Evolutionary conservation across 1,140 invertebrate species (phyloP).

Genomic region (Episyrphus balteatus): DNA sequence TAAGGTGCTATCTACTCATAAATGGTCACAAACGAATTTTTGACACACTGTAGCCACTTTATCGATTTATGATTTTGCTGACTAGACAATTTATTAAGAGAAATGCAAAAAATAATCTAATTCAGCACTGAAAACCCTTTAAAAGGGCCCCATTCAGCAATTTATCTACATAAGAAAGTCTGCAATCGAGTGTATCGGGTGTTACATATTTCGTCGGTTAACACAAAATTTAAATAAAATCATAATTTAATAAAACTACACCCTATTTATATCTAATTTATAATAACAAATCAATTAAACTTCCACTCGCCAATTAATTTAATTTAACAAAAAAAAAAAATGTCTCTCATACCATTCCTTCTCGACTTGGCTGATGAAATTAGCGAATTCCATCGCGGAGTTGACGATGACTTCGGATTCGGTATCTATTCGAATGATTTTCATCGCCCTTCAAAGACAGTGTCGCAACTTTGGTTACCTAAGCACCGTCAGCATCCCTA

Average conservation of each 20-base stretch:
- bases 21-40: no score
- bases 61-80: no score
- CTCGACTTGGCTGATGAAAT: conserved; percentile 33
- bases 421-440: conserved; percentile 27
- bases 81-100: not conserved
- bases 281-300: not conserved
- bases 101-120: conserved; percentile 16
- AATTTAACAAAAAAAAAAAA: conserved; percentile 5
- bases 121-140: conserved; percentile 33
- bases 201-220: conserved; percentile 4
- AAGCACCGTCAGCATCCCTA: conserved; percentile 9
- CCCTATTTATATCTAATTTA: not conserved
- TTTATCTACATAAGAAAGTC: conserved; percentile 29
- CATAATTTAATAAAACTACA: not conserved
- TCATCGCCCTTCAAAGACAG: conserved; percentile 13
- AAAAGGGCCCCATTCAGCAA: conserved; percentile 34
- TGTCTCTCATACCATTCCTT: conserved; percentile 34
- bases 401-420: conserved; percentile 24
- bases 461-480: not conserved
- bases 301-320: not conserved
- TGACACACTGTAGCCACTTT: no score
- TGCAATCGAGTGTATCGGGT: conserved; percentile 31
- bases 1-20: no score
- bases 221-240: not conserved
- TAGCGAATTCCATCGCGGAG: conserved; percentile 27